Conservation (phyloP, 2,113 vertebrate genomes). For the Isichthys henryi region DNA sequence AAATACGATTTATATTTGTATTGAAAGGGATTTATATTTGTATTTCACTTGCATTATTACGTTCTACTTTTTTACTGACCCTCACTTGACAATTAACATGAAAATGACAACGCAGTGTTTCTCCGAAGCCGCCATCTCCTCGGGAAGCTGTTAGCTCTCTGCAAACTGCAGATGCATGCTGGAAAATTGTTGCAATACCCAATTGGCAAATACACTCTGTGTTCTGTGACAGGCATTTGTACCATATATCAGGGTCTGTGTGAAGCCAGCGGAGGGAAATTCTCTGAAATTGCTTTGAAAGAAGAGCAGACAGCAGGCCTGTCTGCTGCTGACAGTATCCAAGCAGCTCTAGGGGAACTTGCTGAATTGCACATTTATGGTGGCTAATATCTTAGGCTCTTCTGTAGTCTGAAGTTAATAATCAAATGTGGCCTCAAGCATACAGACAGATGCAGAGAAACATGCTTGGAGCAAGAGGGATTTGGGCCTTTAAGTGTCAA, state of each 20-base stretch:
- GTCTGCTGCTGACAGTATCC: not conserved
- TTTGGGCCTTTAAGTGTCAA: not conserved
- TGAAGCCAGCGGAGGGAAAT: not conserved
- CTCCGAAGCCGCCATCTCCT: not conserved
- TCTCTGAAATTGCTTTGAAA: slow-evolving; percentile 4
- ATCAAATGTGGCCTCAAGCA: not conserved
- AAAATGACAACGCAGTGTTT: not conserved
- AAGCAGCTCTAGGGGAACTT: not conserved
- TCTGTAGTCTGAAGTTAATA: not conserved
- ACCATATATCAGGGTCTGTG: not conserved
- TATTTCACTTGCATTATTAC: not conserved
- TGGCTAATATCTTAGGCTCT: not conserved
- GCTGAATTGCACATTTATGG: slow-evolving; percentile 1
- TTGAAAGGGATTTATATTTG: not conserved
- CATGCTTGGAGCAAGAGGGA: not conserved
- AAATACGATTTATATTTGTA: not conserved
- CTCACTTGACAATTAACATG: not conserved
- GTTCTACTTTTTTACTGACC: not conserved
- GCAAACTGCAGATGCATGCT: not conserved
- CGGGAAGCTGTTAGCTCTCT: not conserved
- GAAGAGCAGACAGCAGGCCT: not conserved
- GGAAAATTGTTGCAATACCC: not conserved
- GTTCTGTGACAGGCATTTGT: not conserved
- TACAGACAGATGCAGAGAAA: not conserved
- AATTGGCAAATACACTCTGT: not conserved